Evolutionary conservation across 2,113 vertebrate species (phyloP).

Genomic region (Catharus fuscescens): DNA sequence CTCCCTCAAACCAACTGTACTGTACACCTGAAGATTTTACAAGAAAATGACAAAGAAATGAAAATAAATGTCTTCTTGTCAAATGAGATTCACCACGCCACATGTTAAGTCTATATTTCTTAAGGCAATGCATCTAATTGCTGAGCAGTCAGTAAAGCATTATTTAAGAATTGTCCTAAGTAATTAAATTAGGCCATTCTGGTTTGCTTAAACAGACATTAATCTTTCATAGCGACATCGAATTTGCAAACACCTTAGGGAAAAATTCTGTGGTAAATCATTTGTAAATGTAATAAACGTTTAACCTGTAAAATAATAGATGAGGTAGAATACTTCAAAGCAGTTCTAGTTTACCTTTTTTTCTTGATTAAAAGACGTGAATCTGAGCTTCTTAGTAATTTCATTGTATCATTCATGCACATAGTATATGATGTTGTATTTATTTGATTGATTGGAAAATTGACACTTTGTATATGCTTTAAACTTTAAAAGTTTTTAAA

Average conservation of each 20-base stretch:
- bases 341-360: background rate
- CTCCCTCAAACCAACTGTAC: background rate
- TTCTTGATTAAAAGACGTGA: background rate
- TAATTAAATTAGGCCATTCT: conserved; percentile 68
- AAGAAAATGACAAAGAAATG: background rate
- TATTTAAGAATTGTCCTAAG: conserved; percentile 67
- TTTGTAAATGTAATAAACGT: conserved; percentile 58
- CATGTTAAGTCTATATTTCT: conserved; percentile 32
- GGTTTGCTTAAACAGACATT: conserved; percentile 60
- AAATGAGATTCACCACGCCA: background rate
- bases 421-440: background rate
- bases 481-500: background rate
- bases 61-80: conserved; percentile 6
- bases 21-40: background rate
- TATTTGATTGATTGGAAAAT: background rate
- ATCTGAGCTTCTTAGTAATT: background rate
- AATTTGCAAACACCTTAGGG: conserved; percentile 56
- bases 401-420: background rate
- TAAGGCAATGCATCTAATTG: conserved; percentile 43
- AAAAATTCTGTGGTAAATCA: conserved; percentile 36
- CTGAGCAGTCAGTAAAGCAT: conserved; percentile 34
- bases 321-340: conserved; percentile 31
- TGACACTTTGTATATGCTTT: background rate
- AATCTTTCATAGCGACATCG: conserved; percentile 57
- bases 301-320: conserved; percentile 54